Evolutionary conservation across 2,888 invertebrate genomes (phyloP).

Genomic region (Dione juno): DNA sequence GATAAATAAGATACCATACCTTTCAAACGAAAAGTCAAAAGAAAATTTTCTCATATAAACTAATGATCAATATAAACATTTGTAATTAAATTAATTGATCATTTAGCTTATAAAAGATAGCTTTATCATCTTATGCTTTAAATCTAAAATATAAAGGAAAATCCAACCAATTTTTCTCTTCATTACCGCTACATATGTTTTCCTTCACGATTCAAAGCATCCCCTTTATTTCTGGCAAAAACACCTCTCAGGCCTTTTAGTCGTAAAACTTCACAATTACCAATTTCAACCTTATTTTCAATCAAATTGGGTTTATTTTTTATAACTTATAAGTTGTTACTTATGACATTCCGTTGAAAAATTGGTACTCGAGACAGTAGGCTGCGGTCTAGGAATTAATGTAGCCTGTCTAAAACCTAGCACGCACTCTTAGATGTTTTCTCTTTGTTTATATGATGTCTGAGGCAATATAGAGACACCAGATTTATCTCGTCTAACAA

Average conservation of each 20-base stretch:
- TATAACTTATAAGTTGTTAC: neutral
- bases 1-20: too few species aligned
- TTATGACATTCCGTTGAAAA: slow-evolving; percentile 45
- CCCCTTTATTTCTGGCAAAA: slow-evolving; percentile 41
- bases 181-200: slow-evolving; percentile 50
- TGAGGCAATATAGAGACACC: slow-evolving; percentile 41
- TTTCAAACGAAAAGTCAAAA: too few species aligned
- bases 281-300: slow-evolving; percentile 24
- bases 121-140: too few species aligned
- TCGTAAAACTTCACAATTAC: slow-evolving; percentile 19
- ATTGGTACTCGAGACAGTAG: slow-evolving; percentile 71
- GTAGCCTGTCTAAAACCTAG: slow-evolving; percentile 71
- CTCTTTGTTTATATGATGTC: slow-evolving; percentile 60
- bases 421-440: slow-evolving; percentile 67
- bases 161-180: slow-evolving; percentile 48
- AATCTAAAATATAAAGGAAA: slow-evolving; percentile 17
- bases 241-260: slow-evolving; percentile 35
- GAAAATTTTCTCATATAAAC: too few species aligned
- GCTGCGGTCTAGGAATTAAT: slow-evolving; percentile 79
- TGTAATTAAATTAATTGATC: too few species aligned
- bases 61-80: too few species aligned
- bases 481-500: slow-evolving; percentile 34
- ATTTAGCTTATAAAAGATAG: too few species aligned
- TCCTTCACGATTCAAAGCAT: slow-evolving; percentile 44
- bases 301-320: neutral